Conservation (phyloP, 2,797 vertebrate species). For the Antrozous pallidus region DNA sequence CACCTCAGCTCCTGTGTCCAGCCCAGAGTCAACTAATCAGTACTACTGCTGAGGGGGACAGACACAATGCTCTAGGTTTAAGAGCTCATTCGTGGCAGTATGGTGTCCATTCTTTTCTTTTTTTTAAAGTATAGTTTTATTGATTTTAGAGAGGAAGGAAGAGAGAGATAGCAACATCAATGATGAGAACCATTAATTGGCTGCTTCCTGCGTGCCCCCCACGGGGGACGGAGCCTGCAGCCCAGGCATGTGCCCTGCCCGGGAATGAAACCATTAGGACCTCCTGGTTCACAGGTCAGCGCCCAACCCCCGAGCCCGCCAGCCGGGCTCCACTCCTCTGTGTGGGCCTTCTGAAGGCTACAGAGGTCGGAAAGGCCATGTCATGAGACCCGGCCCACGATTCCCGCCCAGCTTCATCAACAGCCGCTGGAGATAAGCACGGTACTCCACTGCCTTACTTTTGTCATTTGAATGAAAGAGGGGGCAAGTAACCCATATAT, state of each 20-base stretch:
- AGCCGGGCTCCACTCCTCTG: background rate
- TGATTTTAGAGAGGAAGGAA: too few species aligned
- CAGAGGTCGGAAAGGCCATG: background rate
- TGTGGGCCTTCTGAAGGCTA: background rate
- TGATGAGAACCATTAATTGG: too few species aligned
- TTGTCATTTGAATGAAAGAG: background rate
- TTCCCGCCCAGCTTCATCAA: background rate
- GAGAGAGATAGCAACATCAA: too few species aligned
- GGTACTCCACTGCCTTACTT: background rate
- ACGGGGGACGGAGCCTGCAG: too few species aligned
- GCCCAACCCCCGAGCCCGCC: too few species aligned
- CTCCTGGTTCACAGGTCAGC: too few species aligned
- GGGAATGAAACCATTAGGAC: too few species aligned
- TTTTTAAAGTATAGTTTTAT: too few species aligned
- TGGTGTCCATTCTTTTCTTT: background rate
- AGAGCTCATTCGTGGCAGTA: background rate
- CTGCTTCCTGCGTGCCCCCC: too few species aligned
- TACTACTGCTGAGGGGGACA: background rate
- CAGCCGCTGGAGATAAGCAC: background rate
- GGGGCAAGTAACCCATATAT: background rate
- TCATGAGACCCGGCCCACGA: background rate
- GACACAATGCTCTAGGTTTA: background rate
- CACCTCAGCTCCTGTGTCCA: background rate
- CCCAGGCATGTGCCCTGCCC: too few species aligned
- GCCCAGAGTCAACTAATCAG: background rate